Base-by-base conservation (phyloP, 2,888 invertebrate genomes). In the Salticus scenicus region DNA sequence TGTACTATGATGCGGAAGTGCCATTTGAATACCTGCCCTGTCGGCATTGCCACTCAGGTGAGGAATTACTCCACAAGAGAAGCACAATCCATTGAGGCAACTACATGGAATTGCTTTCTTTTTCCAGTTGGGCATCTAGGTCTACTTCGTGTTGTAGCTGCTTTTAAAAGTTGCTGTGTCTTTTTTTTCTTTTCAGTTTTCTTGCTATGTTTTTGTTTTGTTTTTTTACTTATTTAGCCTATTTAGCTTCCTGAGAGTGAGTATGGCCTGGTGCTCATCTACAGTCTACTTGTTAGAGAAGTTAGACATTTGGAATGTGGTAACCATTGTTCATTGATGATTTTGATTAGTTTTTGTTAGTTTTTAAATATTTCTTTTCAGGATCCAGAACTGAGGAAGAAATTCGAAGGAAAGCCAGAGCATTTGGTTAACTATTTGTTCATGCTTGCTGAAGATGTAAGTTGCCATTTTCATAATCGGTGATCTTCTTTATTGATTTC, bases 1-100 rank as follows among this genome's bases (percentile, higher is more conserved):
- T 99, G 99, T 91, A 99, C 98, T 0, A 99, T 99, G 99, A 99
- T 99, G 99, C 94, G 99, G 82, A 99, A 99, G 91, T 99, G 99
- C 90, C 99, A 99, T 91, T 92, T 99, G 89, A 99, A 99, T 92
- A 99, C 99, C 8, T 99, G 99, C 89, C 99, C 99, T 0, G 99
- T 99, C 86, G 99, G 99, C 87, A 96, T 99, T 90, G 99, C 99
- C 0, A 99, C 99, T 0, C 99, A 99, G 92, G 92, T 92, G 82
- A 87, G 82, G 42, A 72, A 51, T n/a, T 27, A 31, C 75, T 70
- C 41, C 79, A 42, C 28, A 20, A 70, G 33, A 63, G 33, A 57
- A 57, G 24, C 57, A 33, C 12, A 33, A 20, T 28, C 69, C 20
- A 24, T n/a, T 28, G 72, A 72, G 20, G 79, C 66, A 31, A 79